Base-by-base conservation (phyloP, 2,113 vertebrate species). In the Conger conger region DNA sequence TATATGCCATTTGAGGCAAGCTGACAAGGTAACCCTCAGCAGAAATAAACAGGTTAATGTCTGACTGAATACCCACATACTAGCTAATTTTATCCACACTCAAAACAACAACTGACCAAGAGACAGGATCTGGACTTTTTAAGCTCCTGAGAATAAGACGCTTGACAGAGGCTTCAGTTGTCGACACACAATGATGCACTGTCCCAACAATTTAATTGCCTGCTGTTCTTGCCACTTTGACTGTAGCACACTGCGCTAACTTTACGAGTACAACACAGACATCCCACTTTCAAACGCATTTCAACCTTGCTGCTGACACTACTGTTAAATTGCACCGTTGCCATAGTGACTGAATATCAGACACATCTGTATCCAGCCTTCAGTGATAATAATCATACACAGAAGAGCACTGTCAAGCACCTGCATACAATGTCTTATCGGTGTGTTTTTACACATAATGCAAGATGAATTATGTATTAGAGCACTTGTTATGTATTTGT, bases 341-440 rank as follows among this genome's bases (percentile, higher is more conserved):
- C 88, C 82, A 89, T 86, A 82, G 84, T 79, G n/a, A 89, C 87
- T 38, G 60, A 63, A 42, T 83, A 33, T 73, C 9, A 33, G n/a
- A 73, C 33, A 30, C n/a, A 13, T 73, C n/a, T 73, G 68, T 30
- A 73, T 16, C 20, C 35, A 68, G 40, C 40, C 40, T 27, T 40
- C 23, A 80, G 40, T 15, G 23, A 50, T 27, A 38, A 8, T 9
- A 80, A 27, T 73, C 63, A 73, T n/a, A 73, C 27, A 73, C 27
- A 73, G 9, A 33, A 73, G 33, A 30, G 63, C 63, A 30, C 63
- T 73, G 63, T 73, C 27, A n/a, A 73, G n/a, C n/a, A 73, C 63
- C 27, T 30, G 27, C n/a, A 13, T 73, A 6, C 60, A 73, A 33
- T 73, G 6, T 23, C 63, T 73, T 11, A 9, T 30, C 2, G n/a